Base-by-base conservation (phyloP, 2,797 vertebrate genomes). In the Holocentrus rufus region DNA sequence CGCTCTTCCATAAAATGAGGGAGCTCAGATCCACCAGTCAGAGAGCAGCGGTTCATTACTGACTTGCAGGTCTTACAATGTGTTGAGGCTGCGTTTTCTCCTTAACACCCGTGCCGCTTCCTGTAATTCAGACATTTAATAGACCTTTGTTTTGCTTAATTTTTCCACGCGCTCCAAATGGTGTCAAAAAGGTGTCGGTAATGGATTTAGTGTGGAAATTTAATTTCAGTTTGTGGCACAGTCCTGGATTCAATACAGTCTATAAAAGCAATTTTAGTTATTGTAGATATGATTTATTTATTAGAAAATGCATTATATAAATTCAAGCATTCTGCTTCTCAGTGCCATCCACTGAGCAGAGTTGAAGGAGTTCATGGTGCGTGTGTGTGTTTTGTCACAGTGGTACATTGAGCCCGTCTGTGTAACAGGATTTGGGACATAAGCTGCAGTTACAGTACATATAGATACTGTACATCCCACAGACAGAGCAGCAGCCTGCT, bases 11-110 rank as follows among this genome's bases (percentile, higher is more conserved):
- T 64, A 55, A 72, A 82, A 85, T 47, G 4, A 83, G 42, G 11
- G 11, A 61, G 57, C 61, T 63, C 49, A 63, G 36, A 17, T 46
- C 11, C 31, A 62, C 47, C 23, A 54, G 47, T 13, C 65, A 23
- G 62, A 76, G 27, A 71, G 47, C 20, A 77, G 39, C 60, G 68
- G 34, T n/a, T 73, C 68, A 79, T 74, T 62, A 69, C 61, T 72
- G 70, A 77, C 75, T 75, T 63, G 77, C n/a, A 62, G 55, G 83
- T 71, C 25, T 42, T 44, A 79, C 75, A 69, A 25, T 5, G 22
- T 23, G 34, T 18, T 54, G 22, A 42, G 0, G 1, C 23, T 69
- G 34, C 11, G 44, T 58, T 85, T 77, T 49, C 60, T 73, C 58
- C 31, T 39, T 7, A 49, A 77, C 39, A 57, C 61, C 18, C 52